phyloP scores from a whole-genome alignment of 1,140 invertebrate species.

The Melitaea cinxia region DNA sequence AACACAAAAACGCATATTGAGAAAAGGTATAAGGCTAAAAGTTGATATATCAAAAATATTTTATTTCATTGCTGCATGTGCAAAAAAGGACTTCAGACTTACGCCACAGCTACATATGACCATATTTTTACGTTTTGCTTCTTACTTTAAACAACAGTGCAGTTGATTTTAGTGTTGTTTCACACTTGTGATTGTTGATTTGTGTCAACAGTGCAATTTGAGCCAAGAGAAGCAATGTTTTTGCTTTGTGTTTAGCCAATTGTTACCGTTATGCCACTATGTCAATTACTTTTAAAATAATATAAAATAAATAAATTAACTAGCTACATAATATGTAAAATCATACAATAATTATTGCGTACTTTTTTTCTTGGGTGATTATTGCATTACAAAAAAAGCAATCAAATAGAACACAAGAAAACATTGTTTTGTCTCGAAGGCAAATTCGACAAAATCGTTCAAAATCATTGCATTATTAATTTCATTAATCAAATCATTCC shows the following conservation, averaged over 20 bases:
- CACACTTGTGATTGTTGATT: not conserved
- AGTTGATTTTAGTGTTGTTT: not conserved
- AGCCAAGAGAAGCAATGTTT: constrained; percentile 46
- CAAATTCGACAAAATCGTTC: constrained; percentile 1
- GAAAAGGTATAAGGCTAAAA: too few relatives aligned
- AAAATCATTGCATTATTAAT: too few relatives aligned
- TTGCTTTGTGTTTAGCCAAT: constrained; percentile 54
- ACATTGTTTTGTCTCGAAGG: not conserved
- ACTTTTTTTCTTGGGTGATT: not conserved
- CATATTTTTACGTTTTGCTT: not conserved
- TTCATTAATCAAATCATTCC: not conserved
- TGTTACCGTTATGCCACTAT: constrained; percentile 73
- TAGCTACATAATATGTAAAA: constrained; percentile 12
- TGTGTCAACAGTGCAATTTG: constrained; percentile 46
- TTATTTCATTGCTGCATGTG: too few relatives aligned
- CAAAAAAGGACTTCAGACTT: too few relatives aligned
- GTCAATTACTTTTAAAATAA: constrained; percentile 57
- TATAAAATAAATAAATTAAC: constrained; percentile 34
- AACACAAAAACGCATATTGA: too few relatives aligned
- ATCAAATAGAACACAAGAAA: not conserved
- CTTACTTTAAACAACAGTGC: not conserved
- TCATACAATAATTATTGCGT: not conserved
- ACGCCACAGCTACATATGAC: not conserved
- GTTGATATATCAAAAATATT: too few relatives aligned
- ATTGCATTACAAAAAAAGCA: not conserved